phyloP scores from a whole-genome alignment of 2,113 vertebrate species.

The Myotis brandtii region DNA sequence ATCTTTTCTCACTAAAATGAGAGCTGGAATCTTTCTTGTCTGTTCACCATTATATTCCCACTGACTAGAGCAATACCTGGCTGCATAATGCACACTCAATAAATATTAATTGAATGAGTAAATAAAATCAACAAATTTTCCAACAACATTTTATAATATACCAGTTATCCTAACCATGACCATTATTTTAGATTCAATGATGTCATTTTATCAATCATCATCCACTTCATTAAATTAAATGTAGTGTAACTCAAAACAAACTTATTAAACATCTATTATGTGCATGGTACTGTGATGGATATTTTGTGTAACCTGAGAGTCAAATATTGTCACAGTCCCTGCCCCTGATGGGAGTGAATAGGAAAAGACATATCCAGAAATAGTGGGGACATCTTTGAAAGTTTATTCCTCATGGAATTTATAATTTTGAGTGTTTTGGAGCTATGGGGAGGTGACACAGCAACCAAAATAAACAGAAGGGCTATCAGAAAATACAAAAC shows the following conservation, averaged over 20 bases:
- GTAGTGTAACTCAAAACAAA: not conserved
- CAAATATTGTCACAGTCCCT: not conserved
- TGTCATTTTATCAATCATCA: not conserved
- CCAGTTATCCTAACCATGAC: not conserved
- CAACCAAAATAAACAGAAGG: not conserved
- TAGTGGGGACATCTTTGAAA: not conserved
- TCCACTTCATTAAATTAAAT: not conserved
- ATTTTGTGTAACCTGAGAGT: not conserved
- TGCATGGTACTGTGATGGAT: not conserved
- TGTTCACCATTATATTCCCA: not conserved
- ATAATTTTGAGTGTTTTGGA: not conserved
- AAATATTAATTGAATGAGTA: not conserved
- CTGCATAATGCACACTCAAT: not conserved
- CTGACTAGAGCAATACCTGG: not conserved
- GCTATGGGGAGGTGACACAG: not conserved
- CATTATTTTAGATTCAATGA: conserved; percentile 1
- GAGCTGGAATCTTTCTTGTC: not conserved
- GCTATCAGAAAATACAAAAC: not conserved
- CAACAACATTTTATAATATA: not conserved
- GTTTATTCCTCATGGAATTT: not conserved
- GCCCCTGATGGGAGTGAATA: not conserved
- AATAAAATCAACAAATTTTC: not conserved
- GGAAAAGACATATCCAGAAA: not conserved
- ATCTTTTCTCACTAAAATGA: not conserved
- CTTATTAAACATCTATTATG: not conserved